Percentiles rank a stretch among this genome's conserved stretches.
Conservation (phyloP, 2,113 vertebrate species). For the Melanerpes formicivorus region DNA sequence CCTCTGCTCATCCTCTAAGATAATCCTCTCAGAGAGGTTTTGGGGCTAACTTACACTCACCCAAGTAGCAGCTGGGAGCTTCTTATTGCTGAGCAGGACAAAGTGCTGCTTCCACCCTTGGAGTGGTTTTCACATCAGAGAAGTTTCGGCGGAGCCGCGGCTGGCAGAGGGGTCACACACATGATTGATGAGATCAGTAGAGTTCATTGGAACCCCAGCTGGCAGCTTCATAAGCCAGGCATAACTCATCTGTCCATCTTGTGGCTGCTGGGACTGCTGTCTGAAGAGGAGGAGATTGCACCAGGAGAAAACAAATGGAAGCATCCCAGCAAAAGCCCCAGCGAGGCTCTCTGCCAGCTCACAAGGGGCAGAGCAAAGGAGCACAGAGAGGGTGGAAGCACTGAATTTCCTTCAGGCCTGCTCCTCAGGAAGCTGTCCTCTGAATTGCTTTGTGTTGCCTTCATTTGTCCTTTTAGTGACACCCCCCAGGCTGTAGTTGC, state of each 20-base stretch:
- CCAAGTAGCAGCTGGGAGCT: not conserved
- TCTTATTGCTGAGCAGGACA: not conserved
- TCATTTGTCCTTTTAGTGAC: no score
- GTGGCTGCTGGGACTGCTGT: not conserved
- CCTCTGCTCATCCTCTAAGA: not conserved
- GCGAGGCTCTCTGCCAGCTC: not conserved
- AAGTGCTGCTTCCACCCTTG: not conserved
- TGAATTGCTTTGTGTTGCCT: not conserved
- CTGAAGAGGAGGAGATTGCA: not conserved
- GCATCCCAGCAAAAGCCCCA: not conserved
- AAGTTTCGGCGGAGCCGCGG: not conserved
- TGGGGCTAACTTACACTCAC: not conserved
- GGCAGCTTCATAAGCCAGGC: not conserved
- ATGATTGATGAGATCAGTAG: not conserved
- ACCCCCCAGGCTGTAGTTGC: not conserved
- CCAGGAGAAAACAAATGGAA: not conserved
- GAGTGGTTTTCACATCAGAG: not conserved
- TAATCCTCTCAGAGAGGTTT: not conserved
- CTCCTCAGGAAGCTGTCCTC: not conserved
- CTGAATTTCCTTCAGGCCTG: not conserved
- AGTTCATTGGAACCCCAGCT: slow-evolving; percentile 3
- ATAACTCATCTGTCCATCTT: not conserved
- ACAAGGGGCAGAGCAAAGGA: not conserved
- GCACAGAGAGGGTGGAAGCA: not conserved
- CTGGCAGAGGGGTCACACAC: not conserved